phyloP scores from a whole-genome alignment of 2,888 invertebrate species.

The Sussaba pulchella region DNA sequence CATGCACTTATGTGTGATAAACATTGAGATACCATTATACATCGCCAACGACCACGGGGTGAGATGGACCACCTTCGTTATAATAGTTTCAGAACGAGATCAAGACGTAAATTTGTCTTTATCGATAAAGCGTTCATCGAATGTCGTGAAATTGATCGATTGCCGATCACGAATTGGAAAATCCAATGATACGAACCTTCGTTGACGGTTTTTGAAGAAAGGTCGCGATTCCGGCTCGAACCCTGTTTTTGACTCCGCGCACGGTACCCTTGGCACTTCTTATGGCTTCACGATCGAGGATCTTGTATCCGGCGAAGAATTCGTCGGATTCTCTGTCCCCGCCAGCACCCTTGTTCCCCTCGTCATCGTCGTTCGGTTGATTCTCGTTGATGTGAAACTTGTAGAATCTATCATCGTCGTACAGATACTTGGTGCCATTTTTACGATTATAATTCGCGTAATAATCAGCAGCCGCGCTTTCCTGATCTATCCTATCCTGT shows the following conservation, averaged over 20 bases:
- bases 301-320: constrained; percentile 92
- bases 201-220: constrained; percentile 93
- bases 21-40: background rate
- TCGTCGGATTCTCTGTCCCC: constrained; percentile 86
- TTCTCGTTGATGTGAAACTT: constrained; percentile 93
- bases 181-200: constrained; percentile 88
- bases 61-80: background rate
- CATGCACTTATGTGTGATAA: background rate
- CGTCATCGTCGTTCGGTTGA: constrained; percentile 82
- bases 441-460: constrained; percentile 77
- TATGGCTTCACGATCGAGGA: constrained; percentile 91
- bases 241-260: constrained; percentile 96
- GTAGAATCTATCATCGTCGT: constrained; percentile 92
- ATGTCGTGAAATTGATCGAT: background rate
- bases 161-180: background rate
- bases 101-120: background rate
- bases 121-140: background rate
- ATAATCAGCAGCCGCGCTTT: constrained; percentile 70
- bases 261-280: constrained; percentile 96
- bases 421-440: constrained; percentile 86
- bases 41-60: background rate
- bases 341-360: constrained; percentile 73
- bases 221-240: constrained; percentile 97
- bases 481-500: constrained; percentile 82
- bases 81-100: background rate